Evolutionary conservation across 2,113 vertebrate genomes (phyloP), one percentile per base, ranked within the genome.

Genomic region (Hippotragus niger): DNA sequence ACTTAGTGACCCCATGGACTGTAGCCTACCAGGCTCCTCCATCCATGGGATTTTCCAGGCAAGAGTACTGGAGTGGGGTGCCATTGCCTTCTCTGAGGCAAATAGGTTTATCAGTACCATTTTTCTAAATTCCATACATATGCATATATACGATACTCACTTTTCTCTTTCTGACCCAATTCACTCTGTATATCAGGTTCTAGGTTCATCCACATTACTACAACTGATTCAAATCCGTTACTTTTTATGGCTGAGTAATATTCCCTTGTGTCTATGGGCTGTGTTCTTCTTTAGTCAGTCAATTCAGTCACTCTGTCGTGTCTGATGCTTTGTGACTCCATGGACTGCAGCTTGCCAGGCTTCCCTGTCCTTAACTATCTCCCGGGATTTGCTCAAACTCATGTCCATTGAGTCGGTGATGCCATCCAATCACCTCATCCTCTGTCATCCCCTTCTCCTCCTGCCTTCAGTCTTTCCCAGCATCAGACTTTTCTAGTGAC

Each of bases 301-400:
- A 71, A 5, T 23, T 71, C 5, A 71, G 19, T 71, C 1, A 1
- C n/a, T 71, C 10, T 71, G 10, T 71, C 2, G 0, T 23, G 67
- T 71, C 67, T 40, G 67, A 23, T n/a, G 36, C n/a, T 71, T 67
- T 40, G n/a, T 36, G 67, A 71, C 19, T 19, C 5, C n/a, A 40
- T 23, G 64, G 64, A 71, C 64, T 71, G 17, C n/a, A 71, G 17
- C n/a, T 23, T 0, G n/a, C 67, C n/a, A 71, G 67, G 4, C 67
- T 71, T 71, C n/a, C n/a, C 19, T 71, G n/a, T 36, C 67, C 19
- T 71, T 40, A 36, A 40, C 67, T 6, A 40, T 40, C n/a, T 12
- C 67, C 67, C 0, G 0, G 67, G 11, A 36, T 40, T 71, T 71
- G n/a, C 67, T 71, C n/a, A 71, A 71, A 6, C n/a, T 71, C 67